Conservation (phyloP, 2,113 vertebrate species). For the Nothocercus julius region DNA sequence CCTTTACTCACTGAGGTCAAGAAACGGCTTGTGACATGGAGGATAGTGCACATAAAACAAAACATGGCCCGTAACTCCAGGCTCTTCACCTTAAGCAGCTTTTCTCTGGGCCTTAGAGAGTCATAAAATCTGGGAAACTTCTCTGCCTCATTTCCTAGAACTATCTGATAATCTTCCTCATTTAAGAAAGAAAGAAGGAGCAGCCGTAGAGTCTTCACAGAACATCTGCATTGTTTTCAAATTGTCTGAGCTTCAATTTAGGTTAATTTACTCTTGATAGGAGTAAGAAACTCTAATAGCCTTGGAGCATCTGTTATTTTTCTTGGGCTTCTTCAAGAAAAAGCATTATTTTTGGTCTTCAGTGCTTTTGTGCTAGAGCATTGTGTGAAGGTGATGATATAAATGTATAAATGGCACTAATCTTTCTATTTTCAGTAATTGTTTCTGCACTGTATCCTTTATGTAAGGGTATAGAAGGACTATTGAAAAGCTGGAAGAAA, state of each 20-base stretch:
- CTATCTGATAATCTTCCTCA: not conserved
- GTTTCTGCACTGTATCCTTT: not conserved
- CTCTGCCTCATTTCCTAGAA: not conserved
- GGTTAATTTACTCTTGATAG: not conserved
- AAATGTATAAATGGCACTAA: not conserved
- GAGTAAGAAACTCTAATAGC: not conserved
- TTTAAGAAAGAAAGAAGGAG: not conserved
- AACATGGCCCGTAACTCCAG: not conserved
- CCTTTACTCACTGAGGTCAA: not conserved
- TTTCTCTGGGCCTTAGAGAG: not conserved
- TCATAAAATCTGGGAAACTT: not conserved
- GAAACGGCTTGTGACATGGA: not conserved
- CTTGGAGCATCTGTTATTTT: not conserved
- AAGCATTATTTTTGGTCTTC: not conserved
- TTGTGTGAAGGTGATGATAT: not conserved
- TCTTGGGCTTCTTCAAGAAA: not conserved
- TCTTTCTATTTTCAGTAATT: not conserved
- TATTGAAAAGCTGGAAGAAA: not conserved
- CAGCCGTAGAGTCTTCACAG: not conserved
- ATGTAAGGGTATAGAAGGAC: not conserved
- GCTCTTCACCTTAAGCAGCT: not conserved
- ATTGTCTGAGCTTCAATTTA: conserved; percentile 15
- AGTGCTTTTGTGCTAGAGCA: not conserved
- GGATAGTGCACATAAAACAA: not conserved
- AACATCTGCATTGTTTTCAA: conserved; percentile 20